Percentiles rank a stretch among this genome's conserved stretches.
phyloP scores from a whole-genome alignment of 2,888 invertebrate species.

The Electrophaes corylata region DNA sequence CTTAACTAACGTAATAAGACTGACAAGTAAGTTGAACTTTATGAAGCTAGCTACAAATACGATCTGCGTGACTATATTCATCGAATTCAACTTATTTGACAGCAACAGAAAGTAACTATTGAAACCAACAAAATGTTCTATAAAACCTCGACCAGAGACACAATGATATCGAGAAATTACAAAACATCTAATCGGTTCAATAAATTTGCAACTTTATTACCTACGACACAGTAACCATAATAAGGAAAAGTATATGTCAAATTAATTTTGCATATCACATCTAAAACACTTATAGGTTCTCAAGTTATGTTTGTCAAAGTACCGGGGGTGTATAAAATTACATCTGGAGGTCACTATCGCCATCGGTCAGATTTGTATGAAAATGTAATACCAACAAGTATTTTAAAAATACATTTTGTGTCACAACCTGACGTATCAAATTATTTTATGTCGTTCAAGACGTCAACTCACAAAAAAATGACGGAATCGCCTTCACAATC shows the following conservation, averaged over 20 bases:
- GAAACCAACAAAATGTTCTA: not conserved
- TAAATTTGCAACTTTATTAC: not conserved
- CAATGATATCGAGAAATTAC: not conserved
- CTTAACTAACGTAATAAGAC: no score
- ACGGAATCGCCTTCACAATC: constrained; percentile 11
- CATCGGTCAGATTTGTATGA: constrained; percentile 28
- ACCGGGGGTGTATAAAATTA: constrained; percentile 19
- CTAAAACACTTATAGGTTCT: constrained; percentile 26
- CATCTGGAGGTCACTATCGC: constrained; percentile 16
- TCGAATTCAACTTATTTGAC: not conserved
- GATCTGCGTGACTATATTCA: not conserved
- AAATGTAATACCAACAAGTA: constrained; percentile 19
- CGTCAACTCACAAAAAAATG: constrained; percentile 5
- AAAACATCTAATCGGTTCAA: not conserved
- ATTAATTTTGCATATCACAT: no score
- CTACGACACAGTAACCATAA: no score
- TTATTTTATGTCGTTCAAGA: constrained; percentile 10
- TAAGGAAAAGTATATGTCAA: not conserved
- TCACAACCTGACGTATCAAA: constrained; percentile 26
- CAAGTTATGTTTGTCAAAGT: constrained; percentile 19
- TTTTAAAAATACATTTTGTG: constrained; percentile 25
- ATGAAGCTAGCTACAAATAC: not conserved
- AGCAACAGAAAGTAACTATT: not conserved
- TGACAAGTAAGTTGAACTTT: not conserved
- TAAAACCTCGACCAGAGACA: not conserved